A percentile compares a stretch with the other conserved stretches of the same genome.
Conservation (phyloP, 2,113 vertebrate species). For the Tychaedon coryphoeus region DNA sequence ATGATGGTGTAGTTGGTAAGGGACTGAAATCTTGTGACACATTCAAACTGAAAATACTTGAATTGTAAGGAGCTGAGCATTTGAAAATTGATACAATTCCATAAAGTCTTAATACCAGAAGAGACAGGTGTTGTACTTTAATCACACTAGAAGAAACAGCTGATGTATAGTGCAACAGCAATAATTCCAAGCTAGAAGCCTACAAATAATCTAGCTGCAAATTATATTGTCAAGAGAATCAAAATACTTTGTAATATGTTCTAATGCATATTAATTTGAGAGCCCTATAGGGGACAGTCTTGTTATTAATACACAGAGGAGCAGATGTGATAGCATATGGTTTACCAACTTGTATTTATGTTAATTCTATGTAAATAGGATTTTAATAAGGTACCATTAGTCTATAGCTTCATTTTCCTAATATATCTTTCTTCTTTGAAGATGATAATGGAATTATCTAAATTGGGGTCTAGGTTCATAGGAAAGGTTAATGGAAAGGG, state of each 20-base stretch:
- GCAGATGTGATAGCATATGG: slow-evolving; percentile 82
- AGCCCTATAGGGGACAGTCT: slow-evolving; percentile 76
- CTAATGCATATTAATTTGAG: slow-evolving; percentile 75
- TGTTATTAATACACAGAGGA: slow-evolving; percentile 77
- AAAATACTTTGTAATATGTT: slow-evolving; percentile 59
- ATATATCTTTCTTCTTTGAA: slow-evolving; percentile 63
- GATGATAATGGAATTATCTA: slow-evolving; percentile 47
- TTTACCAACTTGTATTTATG: slow-evolving; percentile 81
- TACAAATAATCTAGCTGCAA: slow-evolving; percentile 50
- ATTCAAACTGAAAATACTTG: not conserved
- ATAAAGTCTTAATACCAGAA: not conserved
- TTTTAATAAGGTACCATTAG: slow-evolving; percentile 82
- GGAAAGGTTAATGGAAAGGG: not conserved
- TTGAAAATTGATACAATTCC: not conserved
- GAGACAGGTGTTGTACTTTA: slow-evolving; percentile 21
- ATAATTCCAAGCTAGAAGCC: not conserved
- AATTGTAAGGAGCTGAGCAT: not conserved
- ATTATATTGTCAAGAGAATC: slow-evolving; percentile 61
- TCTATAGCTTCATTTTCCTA: slow-evolving; percentile 70
- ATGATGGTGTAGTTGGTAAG: not conserved
- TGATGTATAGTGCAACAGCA: not conserved
- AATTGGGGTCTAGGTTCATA: not conserved
- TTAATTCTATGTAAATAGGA: slow-evolving; percentile 82
- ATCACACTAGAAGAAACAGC: not conserved
- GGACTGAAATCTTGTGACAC: not conserved